Evolutionary conservation across 2,888 invertebrate species (phyloP), one percentile per base, ranked within the genome.

Genomic region (Drosophila melanocephala): DNA sequence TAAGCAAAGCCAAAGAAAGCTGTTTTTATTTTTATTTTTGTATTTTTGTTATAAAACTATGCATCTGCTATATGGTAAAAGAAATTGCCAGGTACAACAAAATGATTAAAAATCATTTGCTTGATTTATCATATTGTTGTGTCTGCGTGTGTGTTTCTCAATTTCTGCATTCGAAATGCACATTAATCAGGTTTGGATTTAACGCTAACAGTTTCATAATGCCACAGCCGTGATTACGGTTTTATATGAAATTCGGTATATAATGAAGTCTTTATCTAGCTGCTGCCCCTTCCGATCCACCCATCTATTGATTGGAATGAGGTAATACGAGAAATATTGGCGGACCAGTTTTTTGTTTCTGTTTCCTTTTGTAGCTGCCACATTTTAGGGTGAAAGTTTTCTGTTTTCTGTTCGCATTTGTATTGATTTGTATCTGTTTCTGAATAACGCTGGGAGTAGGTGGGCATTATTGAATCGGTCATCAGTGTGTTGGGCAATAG

Each of bases 291-390:
- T 14, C 22, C 22, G 42, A 32, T 53, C 47, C 47, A 4, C 5
- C 16, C 26, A 26, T 4, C 47, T 26, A 26, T 55, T 65, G 59
- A 55, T 71, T 51, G 62, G 28, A 72, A 83, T 84, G 85, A 87
- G 85, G 85, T 85, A 85, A 85, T 87, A 85, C 51, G 59, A 78
- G 71, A 78, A 75, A 78, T 79, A 71, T 84, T 87, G 81, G 83
- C 88, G 73, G 81, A 87, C 87, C 83, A 83, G 85, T 85, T 85
- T 47, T 16, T 28, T 44, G 47, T 66, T 55, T 66, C 26, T 59
- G 47, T 65, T 77, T 64, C 65, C 70, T 68, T 70, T 82, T 65
- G 66, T 67, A 33, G 63, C 58, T 59, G 10, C 50, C 47, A 53
- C 75, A 62, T 62, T 74, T 70, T 64, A 37, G 72, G 83, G 85